Conservation (phyloP, 2,113 vertebrate species). For the Opisthocomus hoazin region DNA sequence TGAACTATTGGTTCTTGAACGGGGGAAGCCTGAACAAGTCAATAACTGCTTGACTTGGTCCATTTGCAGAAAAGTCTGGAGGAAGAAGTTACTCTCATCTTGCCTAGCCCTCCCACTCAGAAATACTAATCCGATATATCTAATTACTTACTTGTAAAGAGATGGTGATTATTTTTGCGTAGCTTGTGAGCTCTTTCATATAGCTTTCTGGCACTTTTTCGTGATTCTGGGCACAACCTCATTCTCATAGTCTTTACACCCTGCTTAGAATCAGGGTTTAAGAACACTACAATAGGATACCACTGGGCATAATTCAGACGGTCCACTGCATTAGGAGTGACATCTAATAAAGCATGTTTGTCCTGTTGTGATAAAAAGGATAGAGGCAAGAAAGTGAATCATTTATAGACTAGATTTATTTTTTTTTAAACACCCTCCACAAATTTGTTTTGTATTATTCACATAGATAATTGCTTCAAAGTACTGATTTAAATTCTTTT, state of each 20-base stretch:
- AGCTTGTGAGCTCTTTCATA: constrained; percentile 97
- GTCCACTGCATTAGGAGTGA: constrained; percentile 98
- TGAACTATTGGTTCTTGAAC: neutral
- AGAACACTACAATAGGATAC: constrained; percentile 98
- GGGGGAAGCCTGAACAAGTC: neutral
- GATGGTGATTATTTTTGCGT: constrained; percentile 98
- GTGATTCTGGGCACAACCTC: constrained; percentile 91
- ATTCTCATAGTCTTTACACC: constrained; percentile 98
- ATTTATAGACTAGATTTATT: neutral
- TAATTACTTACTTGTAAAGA: constrained; percentile 91
- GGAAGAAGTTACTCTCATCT: neutral
- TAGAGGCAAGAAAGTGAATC: neutral
- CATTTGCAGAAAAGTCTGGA: neutral
- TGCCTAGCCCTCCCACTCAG: neutral
- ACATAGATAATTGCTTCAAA: neutral
- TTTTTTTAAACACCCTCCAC: neutral
- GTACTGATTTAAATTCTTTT: neutral
- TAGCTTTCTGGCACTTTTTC: constrained; percentile 95
- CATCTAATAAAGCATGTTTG: constrained; percentile 96
- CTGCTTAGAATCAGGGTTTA: constrained; percentile 97
- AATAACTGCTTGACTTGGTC: neutral
- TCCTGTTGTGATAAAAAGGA: constrained; percentile 73
- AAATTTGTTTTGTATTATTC: neutral
- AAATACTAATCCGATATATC: neutral
- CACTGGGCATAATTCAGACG: constrained; percentile 98